Percentiles rank a stretch among this genome's conserved stretches.
These are phyloP conservation scores for Sinosuthora webbiana DNA, from an alignment of 2,113 vertebrate genomes.

Conservation along the genomic window DNA sequence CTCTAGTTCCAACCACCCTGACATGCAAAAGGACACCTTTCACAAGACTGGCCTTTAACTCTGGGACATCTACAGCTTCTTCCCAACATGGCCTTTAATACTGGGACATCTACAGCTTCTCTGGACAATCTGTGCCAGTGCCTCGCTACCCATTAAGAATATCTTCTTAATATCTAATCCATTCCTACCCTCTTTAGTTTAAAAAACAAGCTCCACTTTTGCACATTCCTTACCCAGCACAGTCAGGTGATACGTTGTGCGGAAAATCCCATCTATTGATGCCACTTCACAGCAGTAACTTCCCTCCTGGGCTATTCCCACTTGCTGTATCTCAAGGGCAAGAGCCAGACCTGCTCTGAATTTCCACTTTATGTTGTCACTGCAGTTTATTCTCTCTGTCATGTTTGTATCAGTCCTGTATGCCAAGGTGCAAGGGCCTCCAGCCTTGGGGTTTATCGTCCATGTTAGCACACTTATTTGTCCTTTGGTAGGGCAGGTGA, in stretches of 20 bases:
- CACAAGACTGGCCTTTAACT: neutral
- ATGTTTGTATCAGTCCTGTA: neutral
- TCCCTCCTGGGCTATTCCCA: conserved; percentile 44
- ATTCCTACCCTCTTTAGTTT: neutral
- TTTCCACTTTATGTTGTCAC: conserved; percentile 21
- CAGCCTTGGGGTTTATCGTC: neutral
- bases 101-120: neutral
- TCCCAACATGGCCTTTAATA: neutral
- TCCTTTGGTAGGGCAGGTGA: neutral
- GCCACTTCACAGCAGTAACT: neutral
- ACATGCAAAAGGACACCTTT: neutral
- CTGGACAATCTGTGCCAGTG: neutral
- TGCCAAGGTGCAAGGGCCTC: neutral
- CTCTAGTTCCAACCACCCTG: neutral
- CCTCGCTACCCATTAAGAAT: neutral
- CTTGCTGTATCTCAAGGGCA: conserved; percentile 26
- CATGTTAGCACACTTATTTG: neutral
- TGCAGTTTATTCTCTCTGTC: neutral
- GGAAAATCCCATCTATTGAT: neutral
- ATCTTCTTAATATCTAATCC: neutral
- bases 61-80: neutral
- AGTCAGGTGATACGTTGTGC: fast-evolving
- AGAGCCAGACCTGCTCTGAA: neutral
- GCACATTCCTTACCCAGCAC: conserved; percentile 60
- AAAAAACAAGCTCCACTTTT: neutral